Conservation (phyloP, 2,797 vertebrate species). For the Chelmon rostratus region DNA sequence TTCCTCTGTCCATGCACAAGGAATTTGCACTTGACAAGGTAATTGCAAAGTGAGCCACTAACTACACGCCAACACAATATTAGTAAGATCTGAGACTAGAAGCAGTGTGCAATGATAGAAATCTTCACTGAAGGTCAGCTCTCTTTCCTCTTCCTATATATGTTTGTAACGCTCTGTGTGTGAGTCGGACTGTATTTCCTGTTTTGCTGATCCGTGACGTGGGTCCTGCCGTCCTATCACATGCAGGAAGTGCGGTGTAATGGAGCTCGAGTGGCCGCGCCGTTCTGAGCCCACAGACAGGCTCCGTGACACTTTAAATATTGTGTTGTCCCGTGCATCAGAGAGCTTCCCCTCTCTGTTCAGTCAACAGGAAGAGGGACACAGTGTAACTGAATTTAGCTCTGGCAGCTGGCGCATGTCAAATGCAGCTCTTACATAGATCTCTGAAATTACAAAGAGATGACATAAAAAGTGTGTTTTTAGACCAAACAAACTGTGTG, state of each 20-base stretch:
- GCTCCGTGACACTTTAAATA: background rate
- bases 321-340: background rate
- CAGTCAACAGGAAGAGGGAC: background rate
- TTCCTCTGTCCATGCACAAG: background rate
- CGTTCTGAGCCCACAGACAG: background rate
- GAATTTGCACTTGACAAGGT: background rate
- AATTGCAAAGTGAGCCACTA: background rate
- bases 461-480: background rate
- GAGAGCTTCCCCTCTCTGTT: background rate
- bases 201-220: constrained; percentile 35
- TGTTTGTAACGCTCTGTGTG: background rate
- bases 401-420: background rate
- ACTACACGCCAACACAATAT: background rate
- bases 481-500: too few species aligned
- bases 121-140: background rate
- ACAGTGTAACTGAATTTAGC: background rate
- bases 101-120: background rate
- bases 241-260: constrained; percentile 29
- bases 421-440: too few species aligned
- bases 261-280: background rate
- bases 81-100: background rate
- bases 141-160: constrained; percentile 2
- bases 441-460: background rate
- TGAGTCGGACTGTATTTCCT: constrained; percentile 34
- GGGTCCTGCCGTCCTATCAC: constrained; percentile 5